Evolutionary conservation across 2,797 vertebrate genomes (phyloP), one percentile per base, ranked within the genome.

Genomic region (Rousettus madagascariensis): DNA sequence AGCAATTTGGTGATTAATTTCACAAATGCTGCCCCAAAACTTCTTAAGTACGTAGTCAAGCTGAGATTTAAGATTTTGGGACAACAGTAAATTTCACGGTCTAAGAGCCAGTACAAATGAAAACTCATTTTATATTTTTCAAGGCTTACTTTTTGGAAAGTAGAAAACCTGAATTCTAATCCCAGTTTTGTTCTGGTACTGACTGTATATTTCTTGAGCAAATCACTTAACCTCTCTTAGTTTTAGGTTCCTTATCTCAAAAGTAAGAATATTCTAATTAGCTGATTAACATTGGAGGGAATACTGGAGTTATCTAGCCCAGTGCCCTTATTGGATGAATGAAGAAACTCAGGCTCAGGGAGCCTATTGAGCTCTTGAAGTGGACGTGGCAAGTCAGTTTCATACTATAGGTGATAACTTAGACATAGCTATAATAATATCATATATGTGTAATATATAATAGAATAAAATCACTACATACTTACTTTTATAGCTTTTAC

Each of bases 1-100:
- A 75, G n/a, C 30, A 89, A 24, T 83, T 79, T 88, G 63, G 30
- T 86, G 88, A 86, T 77, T 65, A 85, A 69, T 72, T 95, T 94
- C 66, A 91, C 59, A 91, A 63, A 89, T 33, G 17, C 41, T 43
- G 26, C 11, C 69, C 36, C 3, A 8, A 89, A 75, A 84, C 3
- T 46, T 33, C 68, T 86, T 4, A 38, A 84, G 36, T 89, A 51
- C 8, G 17, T 20, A 53, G 24, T 57, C 16, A 43, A 53, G 41
- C 65, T 77, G 72, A 80, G 57, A 66, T 26, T 20, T 55, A 94
- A 92, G 66, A 28, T 59, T 94, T 84, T 85, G 36, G 38, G 9
- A 65, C 38, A 84, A 41, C 1, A 82, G 41, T 24, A 89, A 65
- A 38, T 84, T 80, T 91, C 24, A 86, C 63, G 13, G 11, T 72